A percentile compares a stretch with the other conserved stretches of the same genome.
These are phyloP conservation scores for Agrotis clavis DNA, from an alignment of 2,888 invertebrate genomes.

Conservation along the genomic window DNA sequence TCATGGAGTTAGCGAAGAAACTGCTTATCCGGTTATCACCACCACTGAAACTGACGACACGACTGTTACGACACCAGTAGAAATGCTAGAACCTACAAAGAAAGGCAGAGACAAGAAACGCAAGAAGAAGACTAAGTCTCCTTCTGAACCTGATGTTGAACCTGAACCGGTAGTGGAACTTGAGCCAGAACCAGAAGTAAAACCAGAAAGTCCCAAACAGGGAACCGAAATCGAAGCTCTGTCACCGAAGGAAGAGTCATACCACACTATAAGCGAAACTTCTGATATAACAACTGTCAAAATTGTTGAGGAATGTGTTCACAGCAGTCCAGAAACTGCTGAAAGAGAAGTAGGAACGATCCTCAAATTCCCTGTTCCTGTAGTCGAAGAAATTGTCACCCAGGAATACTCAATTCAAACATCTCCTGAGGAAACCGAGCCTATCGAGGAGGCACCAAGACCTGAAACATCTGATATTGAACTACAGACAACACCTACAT, in stretches of 20 bases:
- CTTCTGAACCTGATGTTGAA: constrained; percentile 60
- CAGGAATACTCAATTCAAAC: constrained; percentile 92
- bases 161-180: constrained; percentile 56
- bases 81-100: constrained; percentile 75
- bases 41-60: constrained; percentile 85
- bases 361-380: constrained; percentile 91
- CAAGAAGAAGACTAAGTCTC: constrained; percentile 83
- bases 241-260: constrained; percentile 91
- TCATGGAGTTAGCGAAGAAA: constrained; percentile 82
- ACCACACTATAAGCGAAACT: constrained; percentile 91
- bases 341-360: constrained; percentile 89
- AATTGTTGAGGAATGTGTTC: constrained; percentile 92
- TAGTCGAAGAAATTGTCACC: constrained; percentile 91
- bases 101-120: constrained; percentile 87
- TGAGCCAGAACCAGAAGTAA: constrained; percentile 72
- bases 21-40: constrained; percentile 82
- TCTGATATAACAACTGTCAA: constrained; percentile 92
- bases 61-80: constrained; percentile 76
- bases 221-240: constrained; percentile 88
- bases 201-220: constrained; percentile 85
- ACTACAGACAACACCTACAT: constrained; percentile 90
- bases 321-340: constrained; percentile 87
- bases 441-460: constrained; percentile 73
- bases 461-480: constrained; percentile 82
- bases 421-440: constrained; percentile 89